phyloP scores from a whole-genome alignment of 2,888 invertebrate genomes.

The Argyresthia albistria region DNA sequence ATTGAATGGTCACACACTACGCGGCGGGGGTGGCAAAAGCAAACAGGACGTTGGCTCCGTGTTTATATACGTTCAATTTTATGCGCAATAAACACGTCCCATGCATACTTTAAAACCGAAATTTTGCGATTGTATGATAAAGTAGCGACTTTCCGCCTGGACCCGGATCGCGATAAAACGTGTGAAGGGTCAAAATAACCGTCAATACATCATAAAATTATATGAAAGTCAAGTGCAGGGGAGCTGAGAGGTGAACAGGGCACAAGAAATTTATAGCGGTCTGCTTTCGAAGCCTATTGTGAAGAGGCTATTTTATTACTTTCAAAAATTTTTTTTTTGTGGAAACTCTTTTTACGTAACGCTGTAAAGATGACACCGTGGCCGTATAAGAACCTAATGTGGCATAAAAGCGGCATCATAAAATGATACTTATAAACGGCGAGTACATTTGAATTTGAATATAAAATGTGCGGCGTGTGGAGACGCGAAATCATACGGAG shows the following conservation, averaged over 20 bases:
- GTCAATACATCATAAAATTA: slow-evolving; percentile 69
- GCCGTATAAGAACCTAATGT: neutral
- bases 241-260: slow-evolving; percentile 60
- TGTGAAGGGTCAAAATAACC: slow-evolving; percentile 65
- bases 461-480: slow-evolving; percentile 16
- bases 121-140: slow-evolving; percentile 32
- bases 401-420: neutral
- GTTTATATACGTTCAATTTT: slow-evolving; percentile 31
- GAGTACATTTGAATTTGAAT: neutral
- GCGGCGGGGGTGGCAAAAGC: slow-evolving; percentile 8
- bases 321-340: slow-evolving; percentile 42
- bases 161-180: slow-evolving; percentile 53
- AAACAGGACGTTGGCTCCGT: slow-evolving; percentile 27
- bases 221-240: slow-evolving; percentile 69
- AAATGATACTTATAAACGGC: neutral
- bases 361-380: slow-evolving; percentile 17
- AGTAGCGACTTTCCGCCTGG: slow-evolving; percentile 12
- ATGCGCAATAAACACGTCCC: slow-evolving; percentile 31
- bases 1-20: slow-evolving; percentile 6
- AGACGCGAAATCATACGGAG: slow-evolving; percentile 26
- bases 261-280: slow-evolving; percentile 59
- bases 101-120: slow-evolving; percentile 41
- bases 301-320: slow-evolving; percentile 46
- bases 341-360: slow-evolving; percentile 40
- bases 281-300: slow-evolving; percentile 67